phyloP scores from a whole-genome alignment of 2,797 vertebrate species.

The Takifugu ocellatus region DNA sequence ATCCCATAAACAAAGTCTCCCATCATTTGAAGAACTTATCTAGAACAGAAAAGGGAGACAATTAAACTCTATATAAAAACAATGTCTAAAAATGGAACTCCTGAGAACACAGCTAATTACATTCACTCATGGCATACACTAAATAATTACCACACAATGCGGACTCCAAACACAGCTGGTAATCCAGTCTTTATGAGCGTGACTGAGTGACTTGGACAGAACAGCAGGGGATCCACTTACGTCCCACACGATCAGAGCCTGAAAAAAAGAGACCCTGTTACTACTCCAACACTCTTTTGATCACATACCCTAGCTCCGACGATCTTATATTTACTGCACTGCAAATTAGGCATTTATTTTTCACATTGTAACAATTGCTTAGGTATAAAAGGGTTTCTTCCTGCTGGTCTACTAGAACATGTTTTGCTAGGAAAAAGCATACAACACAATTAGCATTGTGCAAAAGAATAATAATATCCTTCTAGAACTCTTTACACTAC shows the following conservation, averaged over 20 bases:
- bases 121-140: neutral
- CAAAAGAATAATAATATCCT: no score
- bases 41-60: slow-evolving; percentile 39
- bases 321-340: no score
- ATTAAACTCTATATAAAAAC: neutral
- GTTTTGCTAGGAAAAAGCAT: no score
- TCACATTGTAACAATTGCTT: no score
- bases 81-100: neutral
- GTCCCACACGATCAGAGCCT: slow-evolving; percentile 84
- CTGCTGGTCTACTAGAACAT: no score
- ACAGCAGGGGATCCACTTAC: slow-evolving; percentile 48
- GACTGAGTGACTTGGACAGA: slow-evolving; percentile 64
- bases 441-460: no score
- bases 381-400: no score
- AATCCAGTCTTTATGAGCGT: slow-evolving; percentile 87
- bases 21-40: slow-evolving; percentile 84
- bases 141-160: slow-evolving; percentile 67
- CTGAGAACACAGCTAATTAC: neutral
- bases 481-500: no score
- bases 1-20: slow-evolving; percentile 81
- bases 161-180: slow-evolving; percentile 81
- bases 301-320: neutral
- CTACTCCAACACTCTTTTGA: neutral
- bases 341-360: no score
- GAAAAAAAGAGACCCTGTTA: slow-evolving; percentile 13